These are phyloP conservation scores for Lepisosteus osseus DNA, from an alignment of 2,113 vertebrate genomes.

Conservation along the genomic window DNA sequence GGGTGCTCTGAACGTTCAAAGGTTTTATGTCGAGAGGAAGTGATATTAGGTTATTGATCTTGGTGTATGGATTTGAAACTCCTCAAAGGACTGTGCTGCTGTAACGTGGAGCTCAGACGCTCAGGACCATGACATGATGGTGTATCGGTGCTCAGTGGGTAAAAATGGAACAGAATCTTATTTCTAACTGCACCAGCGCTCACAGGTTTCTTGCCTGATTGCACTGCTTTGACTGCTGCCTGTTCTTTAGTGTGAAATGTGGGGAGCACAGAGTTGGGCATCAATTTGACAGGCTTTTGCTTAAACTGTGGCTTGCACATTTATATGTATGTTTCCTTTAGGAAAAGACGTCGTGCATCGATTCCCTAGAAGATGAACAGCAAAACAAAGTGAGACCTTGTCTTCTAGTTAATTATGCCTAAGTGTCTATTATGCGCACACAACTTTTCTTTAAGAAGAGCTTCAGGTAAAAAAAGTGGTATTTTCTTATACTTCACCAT, in stretches of 20 bases:
- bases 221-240: background rate
- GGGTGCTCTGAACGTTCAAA: background rate
- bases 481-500: too few species aligned
- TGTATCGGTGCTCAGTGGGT: background rate
- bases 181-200: background rate
- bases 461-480: too few species aligned
- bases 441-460: too few species aligned
- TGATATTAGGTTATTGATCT: constrained; percentile 12
- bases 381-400: too few species aligned
- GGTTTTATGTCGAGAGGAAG: constrained; percentile 1
- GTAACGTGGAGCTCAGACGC: background rate
- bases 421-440: too few species aligned
- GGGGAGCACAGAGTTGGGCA: background rate
- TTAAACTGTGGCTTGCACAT: background rate
- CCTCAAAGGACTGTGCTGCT: constrained; percentile 4
- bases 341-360: too few species aligned
- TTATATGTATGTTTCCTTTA: too few species aligned
- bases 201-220: background rate
- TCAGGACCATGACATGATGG: background rate
- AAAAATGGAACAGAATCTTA: background rate
- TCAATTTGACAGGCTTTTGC: background rate
- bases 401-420: too few species aligned
- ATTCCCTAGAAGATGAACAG: too few species aligned
- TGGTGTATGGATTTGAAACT: background rate
- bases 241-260: background rate